Evolutionary conservation across 2,888 invertebrate genomes (phyloP).

Genomic region (Capitulum mitella): DNA sequence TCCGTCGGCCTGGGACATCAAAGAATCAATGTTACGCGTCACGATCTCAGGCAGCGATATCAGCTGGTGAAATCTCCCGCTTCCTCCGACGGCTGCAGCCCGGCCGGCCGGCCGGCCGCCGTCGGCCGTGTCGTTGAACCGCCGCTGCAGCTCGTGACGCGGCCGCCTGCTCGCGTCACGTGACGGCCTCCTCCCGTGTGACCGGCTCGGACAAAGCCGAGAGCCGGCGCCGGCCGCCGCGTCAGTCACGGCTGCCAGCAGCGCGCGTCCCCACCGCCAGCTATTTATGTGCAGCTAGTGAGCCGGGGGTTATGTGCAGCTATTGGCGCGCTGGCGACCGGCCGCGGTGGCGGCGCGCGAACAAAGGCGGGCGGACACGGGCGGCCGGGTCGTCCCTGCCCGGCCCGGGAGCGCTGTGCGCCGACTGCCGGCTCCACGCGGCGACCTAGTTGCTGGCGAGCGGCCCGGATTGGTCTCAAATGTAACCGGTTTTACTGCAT

Average conservation of each 20-base stretch:
- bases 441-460: not conserved
- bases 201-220: not conserved
- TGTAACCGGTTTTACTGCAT: too few relatives aligned
- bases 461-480: not conserved
- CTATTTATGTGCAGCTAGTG: not conserved
- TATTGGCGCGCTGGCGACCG: not conserved
- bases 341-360: too few relatives aligned
- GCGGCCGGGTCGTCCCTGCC: not conserved
- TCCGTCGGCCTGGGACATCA: too few relatives aligned
- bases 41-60: too few relatives aligned
- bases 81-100: too few relatives aligned
- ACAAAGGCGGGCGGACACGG: too few relatives aligned
- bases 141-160: not conserved
- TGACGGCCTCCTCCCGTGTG: not conserved
- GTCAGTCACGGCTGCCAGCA: not conserved
- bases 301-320: not conserved
- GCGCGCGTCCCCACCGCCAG: not conserved
- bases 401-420: not conserved
- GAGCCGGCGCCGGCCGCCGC: not conserved
- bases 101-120: too few relatives aligned
- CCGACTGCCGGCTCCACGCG: not conserved
- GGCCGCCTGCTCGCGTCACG: not conserved
- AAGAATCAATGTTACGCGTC: too few relatives aligned
- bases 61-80: too few relatives aligned
- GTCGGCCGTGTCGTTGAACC: conserved; percentile 1